Percentiles rank a stretch among this genome's conserved stretches.
These are phyloP conservation scores for Dryobates pubescens DNA, from an alignment of 2,797 vertebrate species.

Conservation along the genomic window DNA sequence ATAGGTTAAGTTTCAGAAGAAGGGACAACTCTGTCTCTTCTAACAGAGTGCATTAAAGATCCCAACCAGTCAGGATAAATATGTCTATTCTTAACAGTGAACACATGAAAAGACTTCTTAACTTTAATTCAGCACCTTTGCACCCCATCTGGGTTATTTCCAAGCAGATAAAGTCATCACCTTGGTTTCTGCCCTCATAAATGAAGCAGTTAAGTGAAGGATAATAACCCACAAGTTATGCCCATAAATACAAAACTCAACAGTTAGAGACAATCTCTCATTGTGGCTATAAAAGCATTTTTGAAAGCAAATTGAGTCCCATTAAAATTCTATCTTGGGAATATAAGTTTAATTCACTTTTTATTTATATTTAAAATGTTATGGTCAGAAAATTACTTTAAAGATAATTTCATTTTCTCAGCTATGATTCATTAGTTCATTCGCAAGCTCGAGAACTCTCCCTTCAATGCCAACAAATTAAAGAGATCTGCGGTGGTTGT, in stretches of 20 bases:
- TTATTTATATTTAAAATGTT: constrained; percentile 9
- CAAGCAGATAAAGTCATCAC: background rate
- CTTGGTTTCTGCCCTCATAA: constrained; percentile 13
- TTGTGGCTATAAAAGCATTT: constrained; percentile 3
- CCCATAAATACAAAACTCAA: background rate
- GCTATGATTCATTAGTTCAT: constrained; percentile 88
- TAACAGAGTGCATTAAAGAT: background rate
- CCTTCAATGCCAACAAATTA: constrained; percentile 88
- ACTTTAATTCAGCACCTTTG: constrained; percentile 1
- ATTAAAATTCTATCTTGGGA: background rate
- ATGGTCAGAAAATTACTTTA: constrained; percentile 53
- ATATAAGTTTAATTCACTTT: constrained; percentile 19
- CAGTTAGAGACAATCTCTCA: constrained; percentile 12
- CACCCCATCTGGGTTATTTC: background rate
- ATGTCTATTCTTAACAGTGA: background rate
- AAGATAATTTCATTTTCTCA: constrained; percentile 71
- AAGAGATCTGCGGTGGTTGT: constrained; percentile 84
- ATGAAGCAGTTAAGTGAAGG: background rate
- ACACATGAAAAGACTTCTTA: no score
- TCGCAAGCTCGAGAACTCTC: constrained; percentile 90
- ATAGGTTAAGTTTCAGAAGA: background rate
- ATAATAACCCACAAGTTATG: background rate
- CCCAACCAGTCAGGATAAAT: background rate
- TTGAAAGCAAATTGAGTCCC: constrained; percentile 22
- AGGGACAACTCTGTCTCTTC: background rate